These are phyloP conservation scores for Chironomus striatipennis DNA, from an alignment of 1,140 invertebrate genomes.

Conservation along the genomic window DNA sequence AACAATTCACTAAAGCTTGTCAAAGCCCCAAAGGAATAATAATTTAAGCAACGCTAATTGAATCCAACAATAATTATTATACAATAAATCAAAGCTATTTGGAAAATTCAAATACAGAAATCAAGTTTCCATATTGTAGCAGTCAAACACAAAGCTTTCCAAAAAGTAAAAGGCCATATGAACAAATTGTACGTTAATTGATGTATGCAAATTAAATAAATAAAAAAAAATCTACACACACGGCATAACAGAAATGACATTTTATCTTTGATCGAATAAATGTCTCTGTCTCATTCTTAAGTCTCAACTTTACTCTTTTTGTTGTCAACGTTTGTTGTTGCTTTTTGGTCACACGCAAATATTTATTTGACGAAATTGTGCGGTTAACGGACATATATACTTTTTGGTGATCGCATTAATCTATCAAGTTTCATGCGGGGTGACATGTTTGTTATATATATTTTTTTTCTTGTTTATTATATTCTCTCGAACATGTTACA, in stretches of 20 bases:
- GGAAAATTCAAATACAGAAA: too few relatives aligned
- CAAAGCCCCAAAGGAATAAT: too few relatives aligned
- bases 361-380: background rate
- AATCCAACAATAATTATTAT: too few relatives aligned
- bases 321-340: too few relatives aligned
- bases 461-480: background rate
- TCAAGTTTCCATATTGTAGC: too few relatives aligned
- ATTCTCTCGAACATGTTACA: background rate
- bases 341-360: too few relatives aligned
- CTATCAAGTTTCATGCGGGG: background rate
- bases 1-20: too few relatives aligned
- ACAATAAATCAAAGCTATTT: too few relatives aligned
- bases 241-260: background rate
- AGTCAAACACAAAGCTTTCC: too few relatives aligned
- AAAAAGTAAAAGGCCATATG: background rate
- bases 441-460: background rate
- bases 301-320: background rate
- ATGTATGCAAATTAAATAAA: background rate
- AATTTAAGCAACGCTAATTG: too few relatives aligned
- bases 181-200: conserved; percentile 22
- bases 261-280: background rate
- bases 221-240: background rate
- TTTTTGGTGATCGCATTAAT: conserved; percentile 12
- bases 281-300: background rate
- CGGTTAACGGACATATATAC: background rate